Evolutionary conservation across 2,113 vertebrate species (phyloP).

Genomic region (Ciconia maguari): DNA sequence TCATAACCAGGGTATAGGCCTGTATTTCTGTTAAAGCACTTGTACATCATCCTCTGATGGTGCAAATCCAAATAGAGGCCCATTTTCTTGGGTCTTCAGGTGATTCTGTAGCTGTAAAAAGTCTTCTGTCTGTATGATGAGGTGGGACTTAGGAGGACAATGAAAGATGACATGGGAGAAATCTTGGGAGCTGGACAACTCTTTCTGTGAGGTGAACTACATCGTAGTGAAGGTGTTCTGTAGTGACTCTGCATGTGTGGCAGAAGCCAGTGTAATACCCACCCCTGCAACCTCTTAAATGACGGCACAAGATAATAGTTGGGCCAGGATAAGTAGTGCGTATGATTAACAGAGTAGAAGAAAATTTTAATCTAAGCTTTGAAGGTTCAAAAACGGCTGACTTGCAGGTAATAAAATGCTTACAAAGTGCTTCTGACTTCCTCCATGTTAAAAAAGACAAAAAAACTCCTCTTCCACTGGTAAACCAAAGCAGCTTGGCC

Average conservation of each 20-base stretch:
- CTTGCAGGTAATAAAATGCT: background rate
- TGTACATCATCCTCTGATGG: background rate
- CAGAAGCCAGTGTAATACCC: background rate
- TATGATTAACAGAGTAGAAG: background rate
- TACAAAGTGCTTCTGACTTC: background rate
- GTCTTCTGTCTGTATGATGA: background rate
- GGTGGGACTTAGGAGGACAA: background rate
- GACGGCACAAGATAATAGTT: background rate
- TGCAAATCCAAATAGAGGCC: background rate
- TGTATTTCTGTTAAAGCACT: background rate
- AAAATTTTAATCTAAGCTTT: background rate
- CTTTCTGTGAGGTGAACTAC: background rate
- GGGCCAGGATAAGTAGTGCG: background rate
- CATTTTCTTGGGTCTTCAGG: background rate
- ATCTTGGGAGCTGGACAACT: background rate
- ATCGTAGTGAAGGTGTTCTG: background rate
- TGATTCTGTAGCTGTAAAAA: background rate
- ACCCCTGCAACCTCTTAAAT: background rate
- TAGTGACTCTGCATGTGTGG: background rate
- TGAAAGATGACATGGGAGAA: background rate
- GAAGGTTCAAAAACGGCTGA: background rate
- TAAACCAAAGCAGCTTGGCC: background rate
- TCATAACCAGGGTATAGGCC: background rate
- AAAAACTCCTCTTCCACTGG: background rate
- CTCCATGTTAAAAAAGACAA: background rate